Evolutionary conservation across 2,113 vertebrate genomes (phyloP), one percentile per base, ranked within the genome.

Genomic region (Corapipo altera): DNA sequence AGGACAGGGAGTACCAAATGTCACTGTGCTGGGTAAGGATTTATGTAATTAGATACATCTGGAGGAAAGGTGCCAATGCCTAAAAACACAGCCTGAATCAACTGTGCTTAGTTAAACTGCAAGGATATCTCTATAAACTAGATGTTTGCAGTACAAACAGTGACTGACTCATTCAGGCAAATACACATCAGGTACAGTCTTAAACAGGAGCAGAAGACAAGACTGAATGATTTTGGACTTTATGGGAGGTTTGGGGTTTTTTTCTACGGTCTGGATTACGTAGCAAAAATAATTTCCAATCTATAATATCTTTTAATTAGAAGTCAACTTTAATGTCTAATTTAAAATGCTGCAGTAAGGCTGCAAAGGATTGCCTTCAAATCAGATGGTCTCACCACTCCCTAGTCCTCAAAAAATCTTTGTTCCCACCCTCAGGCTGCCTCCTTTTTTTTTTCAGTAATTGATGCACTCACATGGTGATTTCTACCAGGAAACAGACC

Each of bases 91-190:
- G 75, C 49, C 69, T 79, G 57, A 91, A 86, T 87, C 78, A 85
- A 64, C 81, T 87, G 73, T 65, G 66, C 90, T 75, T 78, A 65
- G 51, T 39, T 79, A 84, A 95, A 91, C 71, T 93, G 76, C 71
- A 92, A 93, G 80, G 52, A 55, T n/a, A 82, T 24, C 20, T 87
- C 43, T 39, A 75, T 35, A 85, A 95, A 73, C 48, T 22, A 30
- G 15, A 33, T 4, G 27, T 83, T 52, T 77, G 61, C 57, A 74
- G 43, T 44, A 84, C 37, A 88, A 94, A 93, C 62, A 82, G 18
- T 41, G n/a, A 91, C 67, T 94, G 86, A 95, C 28, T 66, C 85
- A 95, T 46, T 48, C 23, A 81, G 30, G 81, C 52, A 66, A 80
- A 85, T 21, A 30, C 0, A 0, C 19, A 77, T 14, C 64, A 94